Percentiles rank a stretch among this genome's conserved stretches.
Conservation (phyloP, 2,888 invertebrate species). For the Leptinotarsa haldemani region DNA sequence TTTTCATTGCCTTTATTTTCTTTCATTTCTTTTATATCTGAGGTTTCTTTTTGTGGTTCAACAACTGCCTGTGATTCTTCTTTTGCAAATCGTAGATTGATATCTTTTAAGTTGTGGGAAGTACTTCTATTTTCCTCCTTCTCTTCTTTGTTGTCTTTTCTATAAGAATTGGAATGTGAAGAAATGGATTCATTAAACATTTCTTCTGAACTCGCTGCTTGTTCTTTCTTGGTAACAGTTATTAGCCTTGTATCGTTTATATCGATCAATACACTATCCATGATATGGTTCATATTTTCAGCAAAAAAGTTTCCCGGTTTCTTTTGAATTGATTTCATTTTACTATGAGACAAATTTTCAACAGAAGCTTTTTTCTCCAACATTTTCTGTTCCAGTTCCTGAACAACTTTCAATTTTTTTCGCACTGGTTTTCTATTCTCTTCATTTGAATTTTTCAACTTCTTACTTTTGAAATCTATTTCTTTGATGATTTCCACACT, state of each 20-base stretch:
- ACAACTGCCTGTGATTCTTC: too few relatives aligned
- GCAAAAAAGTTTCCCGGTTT: conserved; percentile 2
- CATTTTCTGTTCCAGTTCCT: background rate
- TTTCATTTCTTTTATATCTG: too few relatives aligned
- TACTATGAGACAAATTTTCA: background rate
- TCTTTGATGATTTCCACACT: background rate
- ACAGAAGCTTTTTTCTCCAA: background rate
- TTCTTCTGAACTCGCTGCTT: conserved; percentile 1
- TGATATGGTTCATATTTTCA: conserved; percentile 6
- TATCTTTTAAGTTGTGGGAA: too few relatives aligned
- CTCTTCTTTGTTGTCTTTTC: too few relatives aligned
- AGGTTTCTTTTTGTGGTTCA: too few relatives aligned
- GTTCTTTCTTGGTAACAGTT: background rate
- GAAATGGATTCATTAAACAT: background rate
- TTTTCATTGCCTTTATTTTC: too few relatives aligned
- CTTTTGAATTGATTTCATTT: background rate
- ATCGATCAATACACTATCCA: conserved; percentile 1
- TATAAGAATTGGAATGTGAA: background rate
- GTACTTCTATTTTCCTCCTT: too few relatives aligned
- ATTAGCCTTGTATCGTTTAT: background rate
- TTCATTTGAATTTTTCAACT: background rate
- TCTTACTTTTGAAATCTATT: background rate
- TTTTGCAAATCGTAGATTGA: too few relatives aligned
- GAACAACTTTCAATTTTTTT: background rate
- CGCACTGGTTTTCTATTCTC: background rate